Evolutionary conservation across 2,888 invertebrate genomes (phyloP).

Genomic region (Ormyrus labotus): DNA sequence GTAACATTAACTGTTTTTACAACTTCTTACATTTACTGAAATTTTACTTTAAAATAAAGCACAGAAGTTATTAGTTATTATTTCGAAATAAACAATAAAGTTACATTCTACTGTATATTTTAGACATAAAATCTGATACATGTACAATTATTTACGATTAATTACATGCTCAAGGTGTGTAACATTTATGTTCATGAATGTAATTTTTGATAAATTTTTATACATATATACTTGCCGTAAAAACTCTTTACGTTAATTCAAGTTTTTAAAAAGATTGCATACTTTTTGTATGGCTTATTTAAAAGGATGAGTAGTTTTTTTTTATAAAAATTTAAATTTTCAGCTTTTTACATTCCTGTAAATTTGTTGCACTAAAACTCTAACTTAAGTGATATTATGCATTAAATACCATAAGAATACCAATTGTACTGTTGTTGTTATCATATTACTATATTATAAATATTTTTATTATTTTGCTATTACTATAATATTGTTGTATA

Average conservation of each 20-base stretch:
- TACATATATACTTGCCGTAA: background rate
- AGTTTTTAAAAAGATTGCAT: background rate
- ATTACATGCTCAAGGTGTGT: constrained; percentile 1
- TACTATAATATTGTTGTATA: constrained; percentile 43
- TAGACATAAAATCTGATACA: too few relatives aligned
- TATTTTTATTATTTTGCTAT: constrained; percentile 51
- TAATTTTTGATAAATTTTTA: constrained; percentile 28
- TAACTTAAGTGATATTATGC: constrained; percentile 39
- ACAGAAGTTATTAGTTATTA: constrained; percentile 15
- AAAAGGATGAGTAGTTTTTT: background rate
- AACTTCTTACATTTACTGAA: background rate
- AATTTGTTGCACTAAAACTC: constrained; percentile 22
- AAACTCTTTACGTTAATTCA: background rate
- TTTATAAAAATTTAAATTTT: constrained; percentile 13
- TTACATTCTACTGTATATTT: constrained; percentile 4
- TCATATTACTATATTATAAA: constrained; percentile 44
- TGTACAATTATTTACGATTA: background rate
- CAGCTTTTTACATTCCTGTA: constrained; percentile 37
- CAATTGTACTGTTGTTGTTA: constrained; percentile 51
- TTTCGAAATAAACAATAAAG: background rate
- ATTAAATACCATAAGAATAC: constrained; percentile 35
- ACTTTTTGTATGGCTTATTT: background rate
- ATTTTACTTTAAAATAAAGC: background rate
- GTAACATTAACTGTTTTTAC: constrained; percentile 36
- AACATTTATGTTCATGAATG: background rate